phyloP scores from a whole-genome alignment of 2,888 invertebrate species.

The Drosophila putrida region DNA sequence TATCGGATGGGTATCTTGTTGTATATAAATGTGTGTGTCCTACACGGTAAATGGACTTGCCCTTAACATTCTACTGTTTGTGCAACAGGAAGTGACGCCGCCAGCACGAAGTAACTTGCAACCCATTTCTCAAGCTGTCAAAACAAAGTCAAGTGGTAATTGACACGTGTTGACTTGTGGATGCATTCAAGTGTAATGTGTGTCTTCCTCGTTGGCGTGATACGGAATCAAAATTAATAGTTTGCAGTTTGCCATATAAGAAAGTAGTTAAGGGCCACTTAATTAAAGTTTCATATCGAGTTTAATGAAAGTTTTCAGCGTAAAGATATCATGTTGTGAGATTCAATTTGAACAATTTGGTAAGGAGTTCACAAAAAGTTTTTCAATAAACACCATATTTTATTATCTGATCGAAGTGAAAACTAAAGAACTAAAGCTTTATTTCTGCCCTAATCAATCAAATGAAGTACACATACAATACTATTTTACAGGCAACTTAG shows the following conservation, averaged over 20 bases:
- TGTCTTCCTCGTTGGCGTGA: conserved; percentile 9
- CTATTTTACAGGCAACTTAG: not conserved
- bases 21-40: conserved; percentile 3
- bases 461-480: not conserved
- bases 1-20: conserved; percentile 4
- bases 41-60: conserved; percentile 3
- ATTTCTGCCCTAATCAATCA: not conserved
- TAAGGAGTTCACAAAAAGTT: no score
- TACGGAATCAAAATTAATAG: no score
- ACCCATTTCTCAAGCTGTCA: conserved; percentile 68
- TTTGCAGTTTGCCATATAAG: no score
- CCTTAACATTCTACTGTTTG: not conserved
- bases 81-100: conserved; percentile 2
- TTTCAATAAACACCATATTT: no score
- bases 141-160: conserved; percentile 73
- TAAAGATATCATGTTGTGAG: no score
- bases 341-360: no score
- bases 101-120: conserved; percentile 15
- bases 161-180: conserved; percentile 70
- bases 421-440: not conserved
- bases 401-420: no score
- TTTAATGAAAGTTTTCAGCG: conserved; percentile 6
- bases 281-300: conserved; percentile 6
- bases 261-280: not conserved
- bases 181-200: not conserved